Percentiles rank a stretch among this genome's conserved stretches.
Evolutionary conservation across 2,888 invertebrate species (phyloP).

Genomic region (Andrena minutula): DNA sequence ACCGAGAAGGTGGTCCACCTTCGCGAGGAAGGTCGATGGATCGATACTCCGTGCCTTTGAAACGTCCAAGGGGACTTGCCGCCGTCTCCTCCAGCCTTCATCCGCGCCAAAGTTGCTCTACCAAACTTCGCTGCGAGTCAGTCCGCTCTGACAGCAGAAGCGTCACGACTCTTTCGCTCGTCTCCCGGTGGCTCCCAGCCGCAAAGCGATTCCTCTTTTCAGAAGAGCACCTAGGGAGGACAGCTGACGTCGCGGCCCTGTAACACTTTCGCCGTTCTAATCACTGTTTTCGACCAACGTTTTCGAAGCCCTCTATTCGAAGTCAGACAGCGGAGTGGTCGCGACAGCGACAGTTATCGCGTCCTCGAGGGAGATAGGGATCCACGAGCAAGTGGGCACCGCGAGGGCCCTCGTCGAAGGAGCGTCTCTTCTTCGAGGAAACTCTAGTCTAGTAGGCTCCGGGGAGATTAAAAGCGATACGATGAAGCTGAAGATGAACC

Average conservation of each 20-base stretch:
- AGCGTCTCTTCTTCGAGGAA: neutral
- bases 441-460: neutral
- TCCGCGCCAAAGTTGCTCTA: no score
- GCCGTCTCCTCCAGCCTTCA: no score
- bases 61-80: neutral
- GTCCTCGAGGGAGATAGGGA: neutral
- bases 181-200: neutral
- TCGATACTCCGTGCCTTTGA: constrained; percentile 31
- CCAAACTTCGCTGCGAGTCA: neutral
- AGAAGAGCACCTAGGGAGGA: neutral
- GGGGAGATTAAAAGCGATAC: constrained; percentile 19
- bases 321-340: neutral
- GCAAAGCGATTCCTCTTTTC: neutral
- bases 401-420: neutral
- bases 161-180: neutral
- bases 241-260: neutral
- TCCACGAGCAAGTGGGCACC: neutral
- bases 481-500: constrained; percentile 8
- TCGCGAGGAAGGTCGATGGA: constrained; percentile 65
- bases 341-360: neutral
- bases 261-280: neutral
- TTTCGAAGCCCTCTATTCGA: no score
- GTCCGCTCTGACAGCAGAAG: neutral
- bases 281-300: neutral
- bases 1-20: constrained; percentile 52